These are phyloP conservation scores for Siniperca knerii DNA, from an alignment of 2,113 vertebrate genomes.

Conservation along the genomic window DNA sequence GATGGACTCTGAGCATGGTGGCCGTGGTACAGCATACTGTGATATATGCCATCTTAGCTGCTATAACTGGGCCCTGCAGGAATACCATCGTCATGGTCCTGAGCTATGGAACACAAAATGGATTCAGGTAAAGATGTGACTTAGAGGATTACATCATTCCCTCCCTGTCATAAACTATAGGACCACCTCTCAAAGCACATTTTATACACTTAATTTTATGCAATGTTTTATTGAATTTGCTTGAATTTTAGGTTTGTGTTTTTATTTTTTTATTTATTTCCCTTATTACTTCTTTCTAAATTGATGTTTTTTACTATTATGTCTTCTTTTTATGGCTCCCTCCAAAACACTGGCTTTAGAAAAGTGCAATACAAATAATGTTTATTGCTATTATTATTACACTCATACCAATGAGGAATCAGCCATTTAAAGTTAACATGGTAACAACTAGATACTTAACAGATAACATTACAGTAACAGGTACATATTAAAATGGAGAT, in stretches of 20 bases:
- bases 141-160: conserved; percentile 1
- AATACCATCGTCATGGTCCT: conserved; percentile 58
- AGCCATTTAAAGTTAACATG: conserved; percentile 50
- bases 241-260: conserved; percentile 43
- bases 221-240: conserved; percentile 42
- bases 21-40: conserved; percentile 88
- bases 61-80: conserved; percentile 80
- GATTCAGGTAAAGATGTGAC: conserved; percentile 83
- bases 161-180: conserved; percentile 15
- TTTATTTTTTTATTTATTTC: conserved; percentile 36
- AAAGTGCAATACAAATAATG: conserved; percentile 54
- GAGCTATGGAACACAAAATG: conserved; percentile 81
- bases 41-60: conserved; percentile 86
- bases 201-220: conserved; percentile 35
- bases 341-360: conserved; percentile 41
- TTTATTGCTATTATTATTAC: conserved; percentile 57
- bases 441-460: conserved; percentile 48
- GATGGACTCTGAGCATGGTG: conserved; percentile 82
- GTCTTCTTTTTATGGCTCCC: conserved; percentile 44
- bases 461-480: conserved; percentile 49
- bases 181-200: conserved; percentile 11
- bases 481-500: conserved; percentile 37
- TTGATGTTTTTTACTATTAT: conserved; percentile 54
- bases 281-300: conserved; percentile 41
- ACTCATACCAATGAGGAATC: conserved; percentile 40